A percentile compares a stretch with the other conserved stretches of the same genome.
phyloP scores from a whole-genome alignment of 2,113 vertebrate genomes.

The Delphinus delphis region DNA sequence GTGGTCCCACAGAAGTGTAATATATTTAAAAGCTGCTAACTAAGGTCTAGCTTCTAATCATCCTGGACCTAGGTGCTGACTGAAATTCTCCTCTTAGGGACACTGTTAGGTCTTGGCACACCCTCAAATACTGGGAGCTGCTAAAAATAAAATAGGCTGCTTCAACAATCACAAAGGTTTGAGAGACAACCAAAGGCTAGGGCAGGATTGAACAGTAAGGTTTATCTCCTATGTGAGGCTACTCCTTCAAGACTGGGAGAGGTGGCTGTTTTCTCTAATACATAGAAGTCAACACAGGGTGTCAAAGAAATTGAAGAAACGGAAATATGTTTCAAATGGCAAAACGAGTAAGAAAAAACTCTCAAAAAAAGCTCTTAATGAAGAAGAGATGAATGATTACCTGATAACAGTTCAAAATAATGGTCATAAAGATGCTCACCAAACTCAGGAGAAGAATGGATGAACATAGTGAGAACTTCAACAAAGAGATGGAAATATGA shows the following conservation, averaged over 20 bases:
- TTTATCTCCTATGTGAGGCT: background rate
- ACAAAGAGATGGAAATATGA: background rate
- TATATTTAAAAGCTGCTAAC: background rate
- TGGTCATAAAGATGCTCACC: background rate
- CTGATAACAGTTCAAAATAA: background rate
- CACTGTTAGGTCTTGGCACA: background rate
- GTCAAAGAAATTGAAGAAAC: background rate
- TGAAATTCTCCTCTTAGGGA: background rate
- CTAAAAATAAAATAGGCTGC: background rate
- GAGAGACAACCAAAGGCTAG: background rate
- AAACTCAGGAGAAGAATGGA: background rate
- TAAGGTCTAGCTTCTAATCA: background rate
- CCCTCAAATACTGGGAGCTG: background rate
- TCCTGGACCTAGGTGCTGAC: background rate
- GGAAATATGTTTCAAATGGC: background rate
- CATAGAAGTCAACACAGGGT: background rate
- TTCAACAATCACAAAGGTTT: background rate
- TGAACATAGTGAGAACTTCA: background rate
- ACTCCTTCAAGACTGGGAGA: background rate
- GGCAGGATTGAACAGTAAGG: background rate
- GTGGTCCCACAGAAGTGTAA: background rate
- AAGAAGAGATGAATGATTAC: background rate
- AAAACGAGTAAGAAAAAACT: background rate
- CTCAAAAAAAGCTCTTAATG: background rate
- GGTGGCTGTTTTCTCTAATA: background rate